Evolutionary conservation across 2,797 vertebrate genomes (phyloP).

Genomic region (Galaxias olidus): DNA sequence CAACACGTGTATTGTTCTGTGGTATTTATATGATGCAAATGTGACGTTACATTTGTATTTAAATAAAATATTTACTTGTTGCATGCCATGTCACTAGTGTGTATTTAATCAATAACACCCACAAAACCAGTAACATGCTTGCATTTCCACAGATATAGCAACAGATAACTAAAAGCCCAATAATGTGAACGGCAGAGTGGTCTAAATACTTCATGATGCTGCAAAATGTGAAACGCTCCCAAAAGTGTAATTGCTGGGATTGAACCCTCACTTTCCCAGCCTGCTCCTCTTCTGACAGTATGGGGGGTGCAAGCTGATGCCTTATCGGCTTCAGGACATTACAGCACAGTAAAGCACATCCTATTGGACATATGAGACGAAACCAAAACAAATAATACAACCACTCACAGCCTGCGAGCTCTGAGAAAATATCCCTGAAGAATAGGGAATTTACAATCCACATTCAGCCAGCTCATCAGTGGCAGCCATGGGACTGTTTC

Average conservation of each 20-base stretch:
- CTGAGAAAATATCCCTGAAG: conserved; percentile 18
- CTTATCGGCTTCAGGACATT: neutral
- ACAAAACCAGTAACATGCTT: neutral
- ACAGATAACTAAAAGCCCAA: conserved; percentile 7
- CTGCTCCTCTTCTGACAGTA: neutral
- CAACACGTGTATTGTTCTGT: conserved; percentile 60
- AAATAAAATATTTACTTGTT: conserved; percentile 71
- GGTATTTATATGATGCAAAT: conserved; percentile 73
- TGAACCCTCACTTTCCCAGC: neutral
- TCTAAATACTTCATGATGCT: neutral
- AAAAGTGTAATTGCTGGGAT: neutral
- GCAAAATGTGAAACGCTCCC: conserved; percentile 1
- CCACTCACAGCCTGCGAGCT: neutral
- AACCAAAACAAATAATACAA: conserved; percentile 3
- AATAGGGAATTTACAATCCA: conserved; percentile 14
- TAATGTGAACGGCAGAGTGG: neutral
- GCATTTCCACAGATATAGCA: neutral
- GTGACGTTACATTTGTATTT: conserved; percentile 62
- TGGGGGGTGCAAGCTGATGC: neutral
- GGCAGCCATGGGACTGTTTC: conserved; percentile 40
- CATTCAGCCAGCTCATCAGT: conserved; percentile 7
- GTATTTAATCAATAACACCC: neutral
- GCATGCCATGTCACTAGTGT: conserved; percentile 18
- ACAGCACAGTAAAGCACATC: neutral
- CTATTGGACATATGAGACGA: neutral